Evolutionary conservation across 2,888 invertebrate genomes (phyloP).

Genomic region (Brenthis daphne): DNA sequence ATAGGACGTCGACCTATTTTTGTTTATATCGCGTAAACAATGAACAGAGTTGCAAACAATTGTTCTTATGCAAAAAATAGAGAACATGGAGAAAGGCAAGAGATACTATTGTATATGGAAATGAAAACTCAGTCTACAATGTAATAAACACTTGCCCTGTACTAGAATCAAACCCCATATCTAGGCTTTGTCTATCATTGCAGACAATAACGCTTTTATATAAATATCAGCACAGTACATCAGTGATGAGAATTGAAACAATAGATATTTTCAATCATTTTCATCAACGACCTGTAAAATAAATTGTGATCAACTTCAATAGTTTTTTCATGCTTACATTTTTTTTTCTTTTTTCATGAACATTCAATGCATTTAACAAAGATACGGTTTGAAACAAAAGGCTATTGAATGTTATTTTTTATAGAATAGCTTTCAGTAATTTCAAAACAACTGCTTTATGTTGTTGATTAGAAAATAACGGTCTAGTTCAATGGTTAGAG

Average conservation of each 20-base stretch:
- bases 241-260: conserved; percentile 1
- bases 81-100: no score
- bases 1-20: conserved; percentile 48
- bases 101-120: no score
- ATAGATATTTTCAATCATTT: conserved; percentile 7
- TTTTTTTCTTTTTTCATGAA: background rate
- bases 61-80: background rate
- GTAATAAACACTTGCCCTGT: no score
- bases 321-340: background rate
- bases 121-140: no score
- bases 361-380: background rate
- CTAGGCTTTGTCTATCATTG: background rate
- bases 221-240: background rate
- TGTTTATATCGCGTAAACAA: conserved; percentile 31
- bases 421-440: background rate
- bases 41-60: background rate
- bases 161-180: no score
- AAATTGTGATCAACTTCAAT: conserved; percentile 7
- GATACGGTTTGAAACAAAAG: background rate
- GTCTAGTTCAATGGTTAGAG: no score
- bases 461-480: no score
- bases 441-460: background rate
- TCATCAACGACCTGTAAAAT: conserved; percentile 9
- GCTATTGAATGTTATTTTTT: conserved; percentile 1
- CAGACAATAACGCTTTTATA: background rate